phyloP scores from a whole-genome alignment of 92 coral and sea anemone species.

The Umimayanthus chanpuru region DNA sequence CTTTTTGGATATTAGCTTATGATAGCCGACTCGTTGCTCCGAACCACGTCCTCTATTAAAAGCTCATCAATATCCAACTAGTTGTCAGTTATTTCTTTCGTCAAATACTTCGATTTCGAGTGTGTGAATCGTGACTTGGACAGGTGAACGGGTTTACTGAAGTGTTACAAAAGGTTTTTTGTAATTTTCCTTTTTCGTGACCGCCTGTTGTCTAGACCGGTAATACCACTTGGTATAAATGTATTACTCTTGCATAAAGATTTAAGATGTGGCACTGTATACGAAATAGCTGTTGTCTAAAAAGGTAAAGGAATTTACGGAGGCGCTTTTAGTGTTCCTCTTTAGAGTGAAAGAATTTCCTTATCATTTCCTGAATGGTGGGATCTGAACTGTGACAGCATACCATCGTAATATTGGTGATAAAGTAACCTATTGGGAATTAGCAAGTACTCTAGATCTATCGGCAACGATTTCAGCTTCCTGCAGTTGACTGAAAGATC shows the following conservation, averaged over 20 bases:
- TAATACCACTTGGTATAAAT: too few relatives aligned
- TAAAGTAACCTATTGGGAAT: neutral
- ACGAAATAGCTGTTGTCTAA: neutral
- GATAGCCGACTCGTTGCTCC: too few relatives aligned
- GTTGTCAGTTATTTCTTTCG: too few relatives aligned
- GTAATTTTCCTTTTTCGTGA: too few relatives aligned
- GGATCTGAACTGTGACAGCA: neutral
- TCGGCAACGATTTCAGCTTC: neutral
- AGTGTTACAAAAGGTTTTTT: neutral
- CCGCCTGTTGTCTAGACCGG: too few relatives aligned
- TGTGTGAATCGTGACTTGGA: neutral
- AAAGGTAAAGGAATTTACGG: neutral
- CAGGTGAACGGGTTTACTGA: neutral
- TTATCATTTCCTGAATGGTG: neutral
- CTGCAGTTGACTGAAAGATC: neutral
- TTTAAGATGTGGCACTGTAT: neutral
- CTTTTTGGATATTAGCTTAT: too few relatives aligned
- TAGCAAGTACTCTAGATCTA: too few relatives aligned
- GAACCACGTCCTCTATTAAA: too few relatives aligned
- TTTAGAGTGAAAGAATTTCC: conserved; percentile 10
- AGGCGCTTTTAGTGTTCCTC: too few relatives aligned
- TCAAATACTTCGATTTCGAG: neutral
- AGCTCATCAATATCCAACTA: too few relatives aligned
- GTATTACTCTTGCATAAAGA: too few relatives aligned
- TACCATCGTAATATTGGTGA: neutral